phyloP scores from a whole-genome alignment of 1,140 invertebrate genomes.

The Muscidifurax raptorellus region DNA sequence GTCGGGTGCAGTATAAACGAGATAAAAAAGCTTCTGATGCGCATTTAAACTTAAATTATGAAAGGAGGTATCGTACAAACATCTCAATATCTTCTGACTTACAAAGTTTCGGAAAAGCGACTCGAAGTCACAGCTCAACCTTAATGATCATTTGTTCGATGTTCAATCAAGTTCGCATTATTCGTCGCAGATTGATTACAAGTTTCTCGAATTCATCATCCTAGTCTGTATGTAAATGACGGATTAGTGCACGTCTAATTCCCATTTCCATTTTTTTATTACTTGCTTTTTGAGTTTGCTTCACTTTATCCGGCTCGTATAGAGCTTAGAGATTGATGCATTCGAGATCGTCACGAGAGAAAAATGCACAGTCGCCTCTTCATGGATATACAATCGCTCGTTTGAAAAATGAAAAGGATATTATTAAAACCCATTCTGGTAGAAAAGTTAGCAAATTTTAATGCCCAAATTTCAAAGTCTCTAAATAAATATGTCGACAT shows the following conservation, averaged over 20 bases:
- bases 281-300: neutral
- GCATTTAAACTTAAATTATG: no score
- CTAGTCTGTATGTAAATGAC: neutral
- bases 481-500: no score
- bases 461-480: no score
- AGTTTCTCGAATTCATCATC: neutral
- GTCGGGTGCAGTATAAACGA: no score
- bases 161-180: neutral
- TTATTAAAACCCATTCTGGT: no score
- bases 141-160: neutral
- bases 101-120: neutral
- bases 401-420: no score
- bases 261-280: neutral
- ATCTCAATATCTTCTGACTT: neutral
- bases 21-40: no score
- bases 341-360: no score
- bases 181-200: neutral
- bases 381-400: no score
- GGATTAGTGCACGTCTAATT: neutral
- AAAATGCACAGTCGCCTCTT: no score
- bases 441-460: no score
- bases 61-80: neutral
- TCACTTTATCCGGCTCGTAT: neutral
- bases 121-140: neutral
- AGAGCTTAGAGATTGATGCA: no score